Percentiles rank a stretch among this genome's conserved stretches.
These are phyloP conservation scores for Hyles lineata DNA, from an alignment of 2,888 invertebrate genomes.

Conservation along the genomic window DNA sequence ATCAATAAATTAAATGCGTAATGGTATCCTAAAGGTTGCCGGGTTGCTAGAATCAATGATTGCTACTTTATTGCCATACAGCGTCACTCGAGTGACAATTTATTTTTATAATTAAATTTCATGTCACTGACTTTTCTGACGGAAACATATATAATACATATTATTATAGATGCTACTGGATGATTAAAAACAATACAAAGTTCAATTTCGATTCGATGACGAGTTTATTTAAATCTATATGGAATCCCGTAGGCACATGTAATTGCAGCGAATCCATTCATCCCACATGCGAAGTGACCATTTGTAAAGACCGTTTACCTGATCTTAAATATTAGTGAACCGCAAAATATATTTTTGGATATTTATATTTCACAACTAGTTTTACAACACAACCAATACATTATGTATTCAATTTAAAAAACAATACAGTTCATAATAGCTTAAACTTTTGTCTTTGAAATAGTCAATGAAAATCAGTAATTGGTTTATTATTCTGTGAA, in stretches of 20 bases:
- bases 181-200: background rate
- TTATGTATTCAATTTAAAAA: background rate
- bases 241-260: no score
- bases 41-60: no score
- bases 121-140: slow-evolving; percentile 74
- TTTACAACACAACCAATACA: background rate
- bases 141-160: slow-evolving; percentile 41
- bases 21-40: background rate
- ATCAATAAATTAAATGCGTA: background rate
- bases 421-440: background rate
- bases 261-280: no score
- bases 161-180: background rate
- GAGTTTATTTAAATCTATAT: background rate
- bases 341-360: no score
- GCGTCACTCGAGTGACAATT: slow-evolving; percentile 61
- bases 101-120: slow-evolving; percentile 69
- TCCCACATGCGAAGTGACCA: no score
- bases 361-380: no score
- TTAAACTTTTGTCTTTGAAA: background rate
- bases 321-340: no score
- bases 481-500: no score
- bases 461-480: slow-evolving; percentile 2
- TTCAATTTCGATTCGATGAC: background rate
- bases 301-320: no score
- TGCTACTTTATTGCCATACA: slow-evolving; percentile 17